Evolutionary conservation across 2,888 invertebrate species (phyloP).

Genomic region (Synergus gifuensis): DNA sequence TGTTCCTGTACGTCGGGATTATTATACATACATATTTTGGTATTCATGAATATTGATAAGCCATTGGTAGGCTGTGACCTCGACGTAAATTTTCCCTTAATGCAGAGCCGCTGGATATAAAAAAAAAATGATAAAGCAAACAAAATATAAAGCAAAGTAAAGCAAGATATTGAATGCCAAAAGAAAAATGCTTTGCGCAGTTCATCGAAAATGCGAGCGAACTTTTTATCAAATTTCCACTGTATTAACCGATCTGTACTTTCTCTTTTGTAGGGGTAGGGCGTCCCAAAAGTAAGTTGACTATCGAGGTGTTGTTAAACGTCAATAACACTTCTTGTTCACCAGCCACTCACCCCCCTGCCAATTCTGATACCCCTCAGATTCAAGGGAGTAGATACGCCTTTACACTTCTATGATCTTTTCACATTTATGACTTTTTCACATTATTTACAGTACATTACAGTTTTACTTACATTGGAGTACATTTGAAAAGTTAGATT

Average conservation of each 20-base stretch:
- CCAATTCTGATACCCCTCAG: slow-evolving; percentile 37
- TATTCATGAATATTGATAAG: slow-evolving; percentile 34
- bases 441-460: background rate
- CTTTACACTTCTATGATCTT: slow-evolving; percentile 10
- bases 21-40: slow-evolving; percentile 1
- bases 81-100: slow-evolving; percentile 29
- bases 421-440: background rate
- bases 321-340: slow-evolving; percentile 74
- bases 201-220: slow-evolving; percentile 42
- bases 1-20: background rate
- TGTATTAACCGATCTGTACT: slow-evolving; percentile 74
- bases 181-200: slow-evolving; percentile 36
- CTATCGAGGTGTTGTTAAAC: slow-evolving; percentile 69
- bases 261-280: slow-evolving; percentile 78
- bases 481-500: background rate
- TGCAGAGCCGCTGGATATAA: slow-evolving; percentile 31
- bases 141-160: slow-evolving; percentile 20
- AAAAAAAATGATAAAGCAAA: slow-evolving; percentile 23
- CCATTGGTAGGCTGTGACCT: slow-evolving; percentile 40
- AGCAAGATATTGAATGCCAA: slow-evolving; percentile 18
- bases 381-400: slow-evolving; percentile 31
- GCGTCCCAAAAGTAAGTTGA: slow-evolving; percentile 78
- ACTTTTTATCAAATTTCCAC: slow-evolving; percentile 46
- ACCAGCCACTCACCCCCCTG: slow-evolving; percentile 62
- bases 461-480: background rate